Evolutionary conservation across 64 coral and sea anemone genomes (phyloP), one percentile per base, ranked within the genome.

Genomic region (Pocillopora damicornis): DNA sequence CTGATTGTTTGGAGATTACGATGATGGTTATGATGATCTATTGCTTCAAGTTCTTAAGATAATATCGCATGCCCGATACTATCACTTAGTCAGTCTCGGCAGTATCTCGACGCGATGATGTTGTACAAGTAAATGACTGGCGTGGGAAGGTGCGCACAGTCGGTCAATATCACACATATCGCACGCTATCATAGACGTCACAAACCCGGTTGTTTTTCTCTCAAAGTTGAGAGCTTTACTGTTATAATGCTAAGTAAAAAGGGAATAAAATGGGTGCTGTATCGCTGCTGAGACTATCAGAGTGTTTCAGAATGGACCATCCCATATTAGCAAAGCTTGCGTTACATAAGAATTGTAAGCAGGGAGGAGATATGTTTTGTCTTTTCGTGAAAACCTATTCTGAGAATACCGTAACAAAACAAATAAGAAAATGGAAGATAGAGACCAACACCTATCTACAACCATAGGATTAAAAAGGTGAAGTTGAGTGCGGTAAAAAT

Each of bases 151-250:
- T 51, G n/a, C 64, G 20, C 18, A 22, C 14, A 51, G 63, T 58
- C 14, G 65, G 65, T 38, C 81, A 85, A 85, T 85, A 85, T 85
- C 63, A 38, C 16, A 23, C 81, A 73, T 85, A 85, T 85, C 81
- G 81, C 81, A 85, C 81, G 64, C 65, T 85, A 85, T 72, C 81
- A 69, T 57, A 85, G 17, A 85, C 81, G 81, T 85, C 81, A 85
- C 65, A 36, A 65, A 85, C 81, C 81, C 72, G 65, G 81, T 85
- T 85, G 81, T 85, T 85, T 82, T 85, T 85, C 64, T 77, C 75
- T 85, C 81, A 85, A 85, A 65, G 81, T 85, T 65, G 81, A 85
- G 81, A 72, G 81, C 63, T 85, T 51, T 42, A 72, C 61, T 59
- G 64, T 72, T 85, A 85, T 85, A 72, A 11, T 72, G 37, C 17